Conservation (phyloP, 2,113 vertebrate genomes). For the Rhabdomys dilectus region DNA sequence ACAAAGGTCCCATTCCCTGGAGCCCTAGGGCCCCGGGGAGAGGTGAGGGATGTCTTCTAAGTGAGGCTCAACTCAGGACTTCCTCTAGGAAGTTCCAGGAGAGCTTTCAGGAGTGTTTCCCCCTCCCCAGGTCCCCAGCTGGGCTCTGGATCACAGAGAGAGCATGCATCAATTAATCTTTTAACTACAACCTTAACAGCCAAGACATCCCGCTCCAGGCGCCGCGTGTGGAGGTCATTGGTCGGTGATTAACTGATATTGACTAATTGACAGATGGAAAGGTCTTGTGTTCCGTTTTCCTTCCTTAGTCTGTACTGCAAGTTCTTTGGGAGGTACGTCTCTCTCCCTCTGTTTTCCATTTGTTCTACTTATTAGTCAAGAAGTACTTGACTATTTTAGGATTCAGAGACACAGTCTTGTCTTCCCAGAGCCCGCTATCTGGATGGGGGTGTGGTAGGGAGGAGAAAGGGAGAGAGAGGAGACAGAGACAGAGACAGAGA, state of each 20-base stretch:
- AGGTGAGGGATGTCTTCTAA: not conserved
- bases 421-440: not conserved
- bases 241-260: not conserved
- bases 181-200: not conserved
- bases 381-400: not conserved
- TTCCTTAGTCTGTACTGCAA: not conserved
- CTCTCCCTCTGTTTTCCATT: not conserved
- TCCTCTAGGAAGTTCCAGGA: not conserved
- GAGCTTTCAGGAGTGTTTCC: not conserved
- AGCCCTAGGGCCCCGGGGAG: fast-evolving
- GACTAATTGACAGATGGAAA: not conserved
- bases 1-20: not conserved
- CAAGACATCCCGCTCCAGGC: not conserved
- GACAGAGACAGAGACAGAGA: too few relatives aligned
- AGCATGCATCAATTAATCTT: fast-evolving
- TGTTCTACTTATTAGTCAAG: not conserved
- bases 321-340: not conserved
- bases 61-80: not conserved
- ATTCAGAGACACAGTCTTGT: not conserved
- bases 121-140: too few relatives aligned
- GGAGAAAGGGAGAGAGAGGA: not conserved
- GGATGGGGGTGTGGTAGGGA: not conserved
- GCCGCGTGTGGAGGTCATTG: not conserved
- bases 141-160: not conserved
- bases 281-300: slow-evolving; percentile 17